A percentile compares a stretch with the other conserved stretches of the same genome.
Conservation (phyloP, 2,888 invertebrate species). For the Corbicula japonica region DNA sequence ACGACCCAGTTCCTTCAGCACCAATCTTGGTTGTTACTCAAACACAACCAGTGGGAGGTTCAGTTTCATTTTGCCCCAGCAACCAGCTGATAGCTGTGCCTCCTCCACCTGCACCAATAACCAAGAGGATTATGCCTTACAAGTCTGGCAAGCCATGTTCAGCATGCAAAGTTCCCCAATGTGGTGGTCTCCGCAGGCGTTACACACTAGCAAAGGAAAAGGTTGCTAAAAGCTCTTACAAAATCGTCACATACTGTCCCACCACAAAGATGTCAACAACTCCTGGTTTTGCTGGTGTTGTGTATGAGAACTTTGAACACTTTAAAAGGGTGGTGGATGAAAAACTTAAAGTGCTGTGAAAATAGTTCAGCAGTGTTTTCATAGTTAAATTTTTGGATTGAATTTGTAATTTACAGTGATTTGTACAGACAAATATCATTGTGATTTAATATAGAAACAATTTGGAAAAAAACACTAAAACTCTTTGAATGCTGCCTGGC, state of each 20-base stretch:
- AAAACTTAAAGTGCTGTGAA: not conserved
- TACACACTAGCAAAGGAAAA: conserved; percentile 24
- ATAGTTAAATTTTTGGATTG: not conserved
- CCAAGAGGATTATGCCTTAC: not conserved
- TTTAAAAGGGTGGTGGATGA: conserved; percentile 18
- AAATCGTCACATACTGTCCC: conserved; percentile 21
- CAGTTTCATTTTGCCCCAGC: not conserved
- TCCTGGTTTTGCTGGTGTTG: conserved; percentile 7
- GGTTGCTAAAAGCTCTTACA: conserved; percentile 7
- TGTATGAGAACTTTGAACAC: conserved; percentile 17
- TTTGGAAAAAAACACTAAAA: too few relatives aligned
- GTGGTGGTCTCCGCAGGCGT: conserved; percentile 34
- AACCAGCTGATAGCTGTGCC: not conserved
- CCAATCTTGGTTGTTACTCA: conserved; percentile 15
- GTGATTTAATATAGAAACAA: too few relatives aligned
- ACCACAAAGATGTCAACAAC: conserved; percentile 23
- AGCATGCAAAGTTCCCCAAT: conserved; percentile 17
- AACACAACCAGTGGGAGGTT: conserved; percentile 2
- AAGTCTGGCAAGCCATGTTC: conserved; percentile 20
- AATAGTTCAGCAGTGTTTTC: not conserved
- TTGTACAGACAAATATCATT: too few relatives aligned
- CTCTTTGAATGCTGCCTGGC: too few relatives aligned
- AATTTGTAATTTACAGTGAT: not conserved
- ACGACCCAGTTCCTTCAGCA: not conserved
- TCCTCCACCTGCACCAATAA: not conserved